Conservation (phyloP, 2,888 invertebrate genomes). For the Epinotia ramella region DNA sequence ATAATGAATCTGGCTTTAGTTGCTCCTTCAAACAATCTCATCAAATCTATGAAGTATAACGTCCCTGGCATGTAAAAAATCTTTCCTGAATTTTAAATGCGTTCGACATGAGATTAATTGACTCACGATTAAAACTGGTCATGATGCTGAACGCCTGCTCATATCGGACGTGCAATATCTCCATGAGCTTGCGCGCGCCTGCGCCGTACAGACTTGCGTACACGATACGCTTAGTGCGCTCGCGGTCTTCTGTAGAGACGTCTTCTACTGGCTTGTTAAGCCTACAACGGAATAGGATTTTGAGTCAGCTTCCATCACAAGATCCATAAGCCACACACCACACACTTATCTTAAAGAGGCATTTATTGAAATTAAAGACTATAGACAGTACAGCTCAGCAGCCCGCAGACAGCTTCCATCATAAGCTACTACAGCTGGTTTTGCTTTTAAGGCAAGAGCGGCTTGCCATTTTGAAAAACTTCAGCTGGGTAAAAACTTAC, state of each 20-base stretch:
- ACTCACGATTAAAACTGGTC: constrained; percentile 72
- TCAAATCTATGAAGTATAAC: too few relatives aligned
- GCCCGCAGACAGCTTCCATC: too few relatives aligned
- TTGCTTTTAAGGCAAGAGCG: too few relatives aligned
- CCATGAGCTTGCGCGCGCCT: constrained; percentile 71
- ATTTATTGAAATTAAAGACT: background rate
- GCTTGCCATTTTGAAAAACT: too few relatives aligned
- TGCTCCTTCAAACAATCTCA: too few relatives aligned
- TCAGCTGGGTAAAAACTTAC: too few relatives aligned
- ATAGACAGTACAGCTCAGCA: too few relatives aligned
- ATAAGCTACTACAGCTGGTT: too few relatives aligned
- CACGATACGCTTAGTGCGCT: constrained; percentile 80
- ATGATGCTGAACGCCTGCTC: constrained; percentile 65
- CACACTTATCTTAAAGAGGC: background rate
- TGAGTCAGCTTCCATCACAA: background rate
- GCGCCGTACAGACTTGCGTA: constrained; percentile 83
- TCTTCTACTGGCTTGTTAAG: constrained; percentile 59
- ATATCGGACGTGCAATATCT: constrained; percentile 66
- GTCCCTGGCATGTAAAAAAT: background rate
- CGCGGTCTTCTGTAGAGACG: constrained; percentile 67
- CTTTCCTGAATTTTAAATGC: too few relatives aligned
- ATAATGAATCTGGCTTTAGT: too few relatives aligned
- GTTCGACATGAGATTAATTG: background rate
- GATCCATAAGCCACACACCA: background rate
- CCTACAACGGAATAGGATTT: constrained; percentile 55